Base-by-base conservation (phyloP, 2,797 vertebrate species). In the Pipistrellus pipistrellus region DNA sequence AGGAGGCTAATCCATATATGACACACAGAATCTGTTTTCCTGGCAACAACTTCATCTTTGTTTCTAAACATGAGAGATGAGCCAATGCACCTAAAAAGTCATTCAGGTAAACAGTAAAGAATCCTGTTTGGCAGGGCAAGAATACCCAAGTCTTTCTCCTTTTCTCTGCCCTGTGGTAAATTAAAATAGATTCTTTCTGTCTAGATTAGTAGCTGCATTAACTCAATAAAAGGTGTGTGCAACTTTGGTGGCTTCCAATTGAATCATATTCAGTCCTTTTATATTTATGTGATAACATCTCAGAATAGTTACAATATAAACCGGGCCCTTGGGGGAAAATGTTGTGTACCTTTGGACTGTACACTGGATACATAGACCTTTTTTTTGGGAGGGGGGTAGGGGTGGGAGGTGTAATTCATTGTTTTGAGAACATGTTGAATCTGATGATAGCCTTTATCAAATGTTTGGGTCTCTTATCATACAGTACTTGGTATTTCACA, bases 41-140 rank as follows among this genome's bases (percentile, higher is more conserved):
- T 95, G 93, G 95, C 94, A 96, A 98, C 94, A 97, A 25, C 97
- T 98, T 98, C 83, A 97, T 98, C 30, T 71, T 95, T 95, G 96
- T 96, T 97, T 95, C 76, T 93, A 78, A 97, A 97, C 93, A 92
- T 97, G 96, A 97, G 97, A 97, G 94, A 97, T 85, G 97, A 97
- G 88, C 53, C 96, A 71, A 35, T n/a, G 88, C 88, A 82, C 93
- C 96, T 94, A 87, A 97, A 92, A 97, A 94, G 96, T 96, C 96
- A 92, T 96, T 95, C 90, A 88, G 91, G 95, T 97, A 97, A 97
- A 97, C 92, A 97, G 96, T 96, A 97, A 92, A 94, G 81, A 90
- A 57, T 97, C 97, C 96, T 90, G 82, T 92, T 66, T 94, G 93
- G 95, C 27, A 95, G 96, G 82, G 66, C 51, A 77, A 95, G 95